Evolutionary conservation across 2,888 invertebrate genomes (phyloP), one percentile per base, ranked within the genome.

Genomic region (Ashinkailepas kermadecensis): DNA sequence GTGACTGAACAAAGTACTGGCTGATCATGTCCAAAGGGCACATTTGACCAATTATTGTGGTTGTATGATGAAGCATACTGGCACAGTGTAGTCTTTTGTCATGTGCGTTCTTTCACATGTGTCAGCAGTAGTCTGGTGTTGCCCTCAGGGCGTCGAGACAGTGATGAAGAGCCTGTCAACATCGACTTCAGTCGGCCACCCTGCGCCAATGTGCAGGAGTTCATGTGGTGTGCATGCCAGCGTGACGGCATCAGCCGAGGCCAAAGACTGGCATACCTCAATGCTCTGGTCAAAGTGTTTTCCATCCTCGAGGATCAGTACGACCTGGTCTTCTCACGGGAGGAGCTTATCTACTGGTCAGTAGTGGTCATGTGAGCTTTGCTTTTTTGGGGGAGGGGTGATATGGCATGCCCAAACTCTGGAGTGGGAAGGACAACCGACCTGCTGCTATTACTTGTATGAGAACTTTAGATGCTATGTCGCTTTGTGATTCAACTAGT

Each of bases 301-400:
- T 89, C 90, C 86, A 91, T 91, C 87, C 90, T 91, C 86, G 91
- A 92, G 85, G 84, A 89, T 83, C 86, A 90, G 85, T 88, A 88
- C 84, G 90, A 90, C 85, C 90, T 94, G 85, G 93, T 93, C 80
- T 93, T 93, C 87, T 91, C 91, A 84, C 90, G 91, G 83, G 93
- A 94, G 88, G 95, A 97, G 87, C 90, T 97, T 85, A 92, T 94
- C 84, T 91, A 91, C 86, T 95, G 94, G 95, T 95, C 88, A 89
- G 89, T 87, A 58, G 80, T 56, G 56, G 59, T 23, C 80, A 1
- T 39, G 39, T 39, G 39, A 39, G 39, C 1, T 39, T 39, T 39
- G 39, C 39, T 39, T 39, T 39, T 39, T 39, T 39, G 39, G 39
- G 39, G 39, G 39, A 4, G 39, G 39, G 39, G 39, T 39, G 39